phyloP scores from a whole-genome alignment of 2,888 invertebrate genomes.

The Zootermopsis nevadensis region DNA sequence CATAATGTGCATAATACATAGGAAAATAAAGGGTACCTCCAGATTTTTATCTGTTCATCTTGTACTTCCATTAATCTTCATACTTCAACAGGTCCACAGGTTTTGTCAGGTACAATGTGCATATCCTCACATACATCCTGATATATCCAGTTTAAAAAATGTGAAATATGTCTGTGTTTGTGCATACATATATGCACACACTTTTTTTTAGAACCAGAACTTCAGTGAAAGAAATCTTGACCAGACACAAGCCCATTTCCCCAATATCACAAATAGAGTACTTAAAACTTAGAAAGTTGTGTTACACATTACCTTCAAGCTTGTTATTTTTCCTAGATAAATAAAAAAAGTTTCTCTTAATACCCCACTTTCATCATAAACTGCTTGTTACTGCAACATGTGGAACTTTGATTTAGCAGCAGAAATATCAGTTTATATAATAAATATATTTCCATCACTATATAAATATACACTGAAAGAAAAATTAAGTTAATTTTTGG shows the following conservation, averaged over 20 bases:
- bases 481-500: constrained; percentile 1
- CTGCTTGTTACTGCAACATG: too few relatives aligned
- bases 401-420: too few relatives aligned
- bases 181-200: neutral
- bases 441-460: neutral
- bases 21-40: neutral
- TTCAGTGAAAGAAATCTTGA: neutral
- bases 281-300: neutral
- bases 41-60: neutral
- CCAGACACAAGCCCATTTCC: neutral
- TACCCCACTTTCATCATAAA: too few relatives aligned
- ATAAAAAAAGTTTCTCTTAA: too few relatives aligned
- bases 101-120: neutral
- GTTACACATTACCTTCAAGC: neutral
- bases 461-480: constrained; percentile 13
- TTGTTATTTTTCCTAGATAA: too few relatives aligned
- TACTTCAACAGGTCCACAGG: neutral
- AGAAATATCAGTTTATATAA: neutral
- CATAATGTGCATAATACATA: neutral
- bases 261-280: neutral
- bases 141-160: neutral
- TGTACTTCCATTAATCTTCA: neutral
- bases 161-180: neutral
- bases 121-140: neutral
- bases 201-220: neutral